Conservation (phyloP, 2,113 vertebrate genomes). For the Hyperoodon ampullatus region DNA sequence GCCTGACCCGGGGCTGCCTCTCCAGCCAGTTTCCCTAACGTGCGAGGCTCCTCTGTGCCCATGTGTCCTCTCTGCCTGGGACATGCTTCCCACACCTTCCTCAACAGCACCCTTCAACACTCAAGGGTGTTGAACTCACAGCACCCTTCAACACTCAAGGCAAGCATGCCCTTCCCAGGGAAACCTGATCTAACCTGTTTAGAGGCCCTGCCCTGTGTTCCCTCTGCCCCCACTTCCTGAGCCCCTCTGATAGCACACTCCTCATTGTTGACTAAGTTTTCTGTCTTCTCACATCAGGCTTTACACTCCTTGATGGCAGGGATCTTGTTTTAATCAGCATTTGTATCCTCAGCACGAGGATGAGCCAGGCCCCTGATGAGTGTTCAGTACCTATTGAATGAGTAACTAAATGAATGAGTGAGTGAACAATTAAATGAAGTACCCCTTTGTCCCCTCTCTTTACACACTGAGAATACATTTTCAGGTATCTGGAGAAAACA, state of each 20-base stretch:
- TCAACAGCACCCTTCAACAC: background rate
- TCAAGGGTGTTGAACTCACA: background rate
- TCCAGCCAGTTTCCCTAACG: background rate
- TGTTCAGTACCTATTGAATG: background rate
- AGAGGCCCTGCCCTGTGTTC: background rate
- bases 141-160: background rate
- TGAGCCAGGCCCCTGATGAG: background rate
- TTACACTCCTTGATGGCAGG: background rate
- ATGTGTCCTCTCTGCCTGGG: background rate
- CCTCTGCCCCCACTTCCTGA: background rate
- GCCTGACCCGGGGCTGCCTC: background rate
- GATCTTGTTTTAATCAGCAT: background rate
- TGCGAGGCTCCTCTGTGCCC: background rate
- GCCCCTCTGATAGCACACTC: background rate
- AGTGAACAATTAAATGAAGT: background rate
- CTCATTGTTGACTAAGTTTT: background rate
- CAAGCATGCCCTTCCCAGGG: background rate
- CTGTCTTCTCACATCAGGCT: background rate
- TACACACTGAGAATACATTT: background rate
- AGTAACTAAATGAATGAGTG: background rate
- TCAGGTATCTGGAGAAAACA: no score
- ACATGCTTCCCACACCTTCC: background rate
- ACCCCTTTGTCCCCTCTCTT: background rate
- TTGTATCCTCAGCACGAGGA: background rate
- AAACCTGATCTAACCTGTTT: background rate